Conservation (phyloP, 2,888 invertebrate species). For the Callosobruchus maculatus region DNA sequence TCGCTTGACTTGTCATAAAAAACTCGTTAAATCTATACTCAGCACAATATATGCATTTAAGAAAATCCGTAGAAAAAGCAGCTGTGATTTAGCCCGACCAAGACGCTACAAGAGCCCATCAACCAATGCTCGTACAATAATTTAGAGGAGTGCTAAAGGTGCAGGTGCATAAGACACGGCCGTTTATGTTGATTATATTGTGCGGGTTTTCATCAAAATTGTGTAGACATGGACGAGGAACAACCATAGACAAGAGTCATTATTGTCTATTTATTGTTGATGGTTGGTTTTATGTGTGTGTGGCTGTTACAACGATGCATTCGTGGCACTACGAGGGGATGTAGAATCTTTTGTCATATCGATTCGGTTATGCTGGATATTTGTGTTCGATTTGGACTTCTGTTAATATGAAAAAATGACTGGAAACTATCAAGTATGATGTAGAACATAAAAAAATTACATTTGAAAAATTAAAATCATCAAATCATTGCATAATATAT, state of each 20-base stretch:
- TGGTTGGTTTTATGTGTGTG: neutral
- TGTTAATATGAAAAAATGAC: no score
- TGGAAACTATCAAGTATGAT: no score
- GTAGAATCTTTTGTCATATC: no score
- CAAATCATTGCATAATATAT: no score
- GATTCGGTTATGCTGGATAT: no score
- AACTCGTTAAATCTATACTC: no score
- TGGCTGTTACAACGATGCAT: neutral
- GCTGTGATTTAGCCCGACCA: neutral
- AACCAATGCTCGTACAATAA: neutral
- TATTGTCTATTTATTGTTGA: neutral
- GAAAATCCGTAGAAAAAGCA: no score
- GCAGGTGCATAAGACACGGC: neutral
- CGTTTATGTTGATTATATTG: neutral
- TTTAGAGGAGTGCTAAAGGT: neutral
- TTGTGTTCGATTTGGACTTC: no score
- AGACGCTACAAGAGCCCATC: neutral
- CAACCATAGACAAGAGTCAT: neutral
- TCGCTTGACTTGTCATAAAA: no score
- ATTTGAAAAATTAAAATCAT: no score
- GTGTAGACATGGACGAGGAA: neutral
- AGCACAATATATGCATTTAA: no score
- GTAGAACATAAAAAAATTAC: no score
- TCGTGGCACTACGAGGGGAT: neutral
- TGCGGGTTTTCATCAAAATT: neutral